Percentiles rank a stretch among this genome's conserved stretches.
These are phyloP conservation scores for Mormyrops attenuatus DNA, from an alignment of 2,797 vertebrate genomes.

Conservation along the genomic window DNA sequence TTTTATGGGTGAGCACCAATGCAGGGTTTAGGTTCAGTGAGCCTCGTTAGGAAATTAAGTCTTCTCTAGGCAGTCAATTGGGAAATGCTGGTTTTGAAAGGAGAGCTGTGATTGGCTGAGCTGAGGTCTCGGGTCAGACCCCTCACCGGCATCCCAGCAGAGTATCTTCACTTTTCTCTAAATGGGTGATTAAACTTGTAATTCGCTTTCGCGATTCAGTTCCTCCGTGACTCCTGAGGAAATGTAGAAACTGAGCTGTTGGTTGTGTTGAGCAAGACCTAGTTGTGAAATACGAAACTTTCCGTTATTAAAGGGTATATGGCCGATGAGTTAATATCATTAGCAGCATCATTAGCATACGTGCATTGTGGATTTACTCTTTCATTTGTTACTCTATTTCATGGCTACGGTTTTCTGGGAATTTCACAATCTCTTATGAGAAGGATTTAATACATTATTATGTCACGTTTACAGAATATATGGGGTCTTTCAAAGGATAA, in stretches of 20 bases:
- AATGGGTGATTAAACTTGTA: not conserved
- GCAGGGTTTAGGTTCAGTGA: not conserved
- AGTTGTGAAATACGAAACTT: not conserved
- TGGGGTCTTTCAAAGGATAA: constrained; percentile 27
- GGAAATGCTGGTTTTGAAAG: not conserved
- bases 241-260: not conserved
- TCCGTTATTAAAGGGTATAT: not conserved
- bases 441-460: not conserved
- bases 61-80: not conserved
- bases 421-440: not conserved
- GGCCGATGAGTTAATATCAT: not conserved
- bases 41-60: not conserved
- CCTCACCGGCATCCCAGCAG: not conserved
- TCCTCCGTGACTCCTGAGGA: not conserved
- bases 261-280: not conserved
- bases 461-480: not conserved
- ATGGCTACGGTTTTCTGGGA: not conserved
- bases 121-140: not conserved
- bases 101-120: not conserved
- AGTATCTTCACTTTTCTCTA: not conserved
- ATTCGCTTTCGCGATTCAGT: not conserved
- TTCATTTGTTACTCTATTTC: not conserved
- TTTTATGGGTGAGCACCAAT: not conserved
- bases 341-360: not conserved
- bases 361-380: not conserved